Base-by-base conservation (phyloP, 2,797 vertebrate species). In the Falco cherrug region DNA sequence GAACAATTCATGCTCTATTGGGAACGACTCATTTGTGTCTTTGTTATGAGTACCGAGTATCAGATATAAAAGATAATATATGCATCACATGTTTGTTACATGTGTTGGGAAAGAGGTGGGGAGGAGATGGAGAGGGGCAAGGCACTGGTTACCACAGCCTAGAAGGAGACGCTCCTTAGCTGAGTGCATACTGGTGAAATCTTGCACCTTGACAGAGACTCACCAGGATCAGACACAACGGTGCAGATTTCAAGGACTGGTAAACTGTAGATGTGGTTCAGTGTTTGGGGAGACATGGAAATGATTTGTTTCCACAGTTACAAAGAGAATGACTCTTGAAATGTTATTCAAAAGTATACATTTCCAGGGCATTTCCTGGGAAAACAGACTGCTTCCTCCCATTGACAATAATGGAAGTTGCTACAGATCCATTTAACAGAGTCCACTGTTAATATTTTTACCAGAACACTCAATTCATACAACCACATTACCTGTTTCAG, bases 401-500 rank as follows among this genome's bases (percentile, higher is more conserved):
- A 45, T 1, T 53, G 54, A 57, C 25, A 90, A 81, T 39, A 82
- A 79, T 12, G 8, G 54, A 90, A 88, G 51, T 13, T 45, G 20
- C 90, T 31, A 53, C 92, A 80, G 56, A 56, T 64, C 82, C 43
- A 54, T 77, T 83, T 74, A 71, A 73, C 45, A 41, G 39, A 69
- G 37, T 35, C 13, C 54, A 59, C 10, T 65, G 19, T 28, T 90
- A 88, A 80, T 53, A 67, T 75, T 89, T 95, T 90, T 71, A 91
- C 59, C 68, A 83, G 73, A 90, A 51, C 25, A 48, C 43, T 48
- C 54, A 35, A 77, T 43, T 86, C 35, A 89, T 16, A 33, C 53
- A 73, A 96, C 87, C 26, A 68, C 83, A 78, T 97, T 97, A 98
- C 98, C 98, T 97, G 98, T 96, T 98, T 99, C 99, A 64, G 99